These are phyloP conservation scores for Laterallus jamaicensis DNA, from an alignment of 2,113 vertebrate species.

Conservation along the genomic window DNA sequence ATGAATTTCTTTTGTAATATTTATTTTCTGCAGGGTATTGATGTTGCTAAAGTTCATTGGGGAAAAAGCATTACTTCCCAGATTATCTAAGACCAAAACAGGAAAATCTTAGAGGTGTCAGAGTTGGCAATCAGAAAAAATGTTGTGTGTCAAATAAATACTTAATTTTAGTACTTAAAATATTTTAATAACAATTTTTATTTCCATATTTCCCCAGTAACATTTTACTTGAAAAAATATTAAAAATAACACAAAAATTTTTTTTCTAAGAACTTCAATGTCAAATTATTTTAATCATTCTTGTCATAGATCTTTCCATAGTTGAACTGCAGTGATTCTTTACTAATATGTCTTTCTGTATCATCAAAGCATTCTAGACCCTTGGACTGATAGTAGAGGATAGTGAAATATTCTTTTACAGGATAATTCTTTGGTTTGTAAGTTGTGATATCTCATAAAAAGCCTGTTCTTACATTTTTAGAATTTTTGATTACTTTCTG, in stretches of 20 bases:
- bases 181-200: neutral
- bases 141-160: neutral
- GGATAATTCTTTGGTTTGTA: neutral
- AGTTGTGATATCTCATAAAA: neutral
- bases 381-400: neutral
- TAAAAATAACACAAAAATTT: neutral
- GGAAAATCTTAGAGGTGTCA: neutral
- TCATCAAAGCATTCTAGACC: neutral
- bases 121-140: neutral
- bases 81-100: neutral
- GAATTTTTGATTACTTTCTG: constrained; percentile 7
- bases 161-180: neutral
- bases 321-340: neutral
- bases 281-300: neutral
- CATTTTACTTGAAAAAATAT: neutral
- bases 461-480: neutral
- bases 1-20: neutral
- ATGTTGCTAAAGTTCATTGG: neutral
- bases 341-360: neutral
- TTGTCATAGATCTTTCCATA: neutral
- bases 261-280: neutral
- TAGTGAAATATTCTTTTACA: neutral
- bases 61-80: neutral
- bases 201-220: neutral
- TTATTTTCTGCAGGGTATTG: neutral